Conservation (phyloP, 1,140 invertebrate genomes). For the Hydropsyche tenuis region DNA sequence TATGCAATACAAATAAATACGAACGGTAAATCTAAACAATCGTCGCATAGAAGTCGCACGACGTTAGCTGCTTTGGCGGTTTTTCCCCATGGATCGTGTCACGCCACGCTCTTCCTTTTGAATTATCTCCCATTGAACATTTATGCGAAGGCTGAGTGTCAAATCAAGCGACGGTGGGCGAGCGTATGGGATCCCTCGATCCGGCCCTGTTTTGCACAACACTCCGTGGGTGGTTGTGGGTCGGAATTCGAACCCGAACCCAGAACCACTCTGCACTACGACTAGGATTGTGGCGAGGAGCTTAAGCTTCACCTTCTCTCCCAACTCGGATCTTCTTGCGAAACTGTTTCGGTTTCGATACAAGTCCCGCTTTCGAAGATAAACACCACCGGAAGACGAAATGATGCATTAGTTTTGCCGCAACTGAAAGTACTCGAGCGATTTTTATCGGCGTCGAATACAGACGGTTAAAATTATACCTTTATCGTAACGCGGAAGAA, state of each 20-base stretch:
- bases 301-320: too few relatives aligned
- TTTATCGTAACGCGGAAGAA: slow-evolving; percentile 13
- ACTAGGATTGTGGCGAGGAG: background rate
- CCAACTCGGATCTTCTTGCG: too few relatives aligned
- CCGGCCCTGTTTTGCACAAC: background rate
- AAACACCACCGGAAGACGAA: too few relatives aligned
- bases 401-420: too few relatives aligned
- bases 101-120: slow-evolving; percentile 3
- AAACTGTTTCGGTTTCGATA: too few relatives aligned
- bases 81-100: background rate
- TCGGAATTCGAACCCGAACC: background rate
- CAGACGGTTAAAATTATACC: too few relatives aligned
- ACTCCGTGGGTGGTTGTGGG: slow-evolving; percentile 24
- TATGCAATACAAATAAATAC: background rate
- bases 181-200: background rate
- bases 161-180: slow-evolving; percentile 25
- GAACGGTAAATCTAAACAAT: too few relatives aligned
- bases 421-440: too few relatives aligned
- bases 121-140: slow-evolving; percentile 36
- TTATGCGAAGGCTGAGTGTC: slow-evolving; percentile 29
- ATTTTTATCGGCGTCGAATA: too few relatives aligned
- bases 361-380: too few relatives aligned
- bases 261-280: background rate
- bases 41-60: background rate
- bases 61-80: background rate